These are phyloP conservation scores for Merluccius polli DNA, from an alignment of 2,797 vertebrate genomes.

Conservation along the genomic window DNA sequence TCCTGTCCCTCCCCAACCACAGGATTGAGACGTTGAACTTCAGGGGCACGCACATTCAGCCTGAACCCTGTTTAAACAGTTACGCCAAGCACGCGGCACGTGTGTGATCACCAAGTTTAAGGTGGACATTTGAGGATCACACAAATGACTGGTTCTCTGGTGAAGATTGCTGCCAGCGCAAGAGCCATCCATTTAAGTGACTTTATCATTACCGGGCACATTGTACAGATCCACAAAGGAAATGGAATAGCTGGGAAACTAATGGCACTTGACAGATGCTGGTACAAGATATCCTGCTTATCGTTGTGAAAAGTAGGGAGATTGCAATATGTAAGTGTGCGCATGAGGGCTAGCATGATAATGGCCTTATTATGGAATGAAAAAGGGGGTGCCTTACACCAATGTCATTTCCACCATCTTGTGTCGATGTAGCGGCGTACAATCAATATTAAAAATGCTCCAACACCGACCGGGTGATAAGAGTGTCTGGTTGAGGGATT, in stretches of 20 bases:
- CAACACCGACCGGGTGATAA: neutral
- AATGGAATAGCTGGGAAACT: slow-evolving; percentile 66
- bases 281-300: slow-evolving; percentile 65
- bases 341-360: slow-evolving; percentile 3
- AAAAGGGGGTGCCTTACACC: neutral
- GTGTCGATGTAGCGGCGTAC: neutral
- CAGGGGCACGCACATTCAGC: neutral
- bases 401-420: neutral
- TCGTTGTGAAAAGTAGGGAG: slow-evolving; percentile 62
- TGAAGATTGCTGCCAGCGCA: slow-evolving; percentile 45
- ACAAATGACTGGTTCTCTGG: slow-evolving; percentile 42
- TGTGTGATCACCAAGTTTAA: slow-evolving; percentile 22
- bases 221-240: slow-evolving; percentile 59
- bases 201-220: slow-evolving; percentile 63
- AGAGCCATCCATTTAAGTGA: slow-evolving; percentile 68
- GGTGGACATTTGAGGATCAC: slow-evolving; percentile 46
- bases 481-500: neutral
- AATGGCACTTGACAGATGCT: slow-evolving; percentile 72
- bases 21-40: neutral
- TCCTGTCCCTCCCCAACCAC: neutral
- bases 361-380: neutral
- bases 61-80: neutral
- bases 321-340: slow-evolving; percentile 39
- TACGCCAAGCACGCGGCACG: neutral
- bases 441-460: neutral